Conservation (phyloP, 2,888 invertebrate genomes). For the Griposia aprilina region DNA sequence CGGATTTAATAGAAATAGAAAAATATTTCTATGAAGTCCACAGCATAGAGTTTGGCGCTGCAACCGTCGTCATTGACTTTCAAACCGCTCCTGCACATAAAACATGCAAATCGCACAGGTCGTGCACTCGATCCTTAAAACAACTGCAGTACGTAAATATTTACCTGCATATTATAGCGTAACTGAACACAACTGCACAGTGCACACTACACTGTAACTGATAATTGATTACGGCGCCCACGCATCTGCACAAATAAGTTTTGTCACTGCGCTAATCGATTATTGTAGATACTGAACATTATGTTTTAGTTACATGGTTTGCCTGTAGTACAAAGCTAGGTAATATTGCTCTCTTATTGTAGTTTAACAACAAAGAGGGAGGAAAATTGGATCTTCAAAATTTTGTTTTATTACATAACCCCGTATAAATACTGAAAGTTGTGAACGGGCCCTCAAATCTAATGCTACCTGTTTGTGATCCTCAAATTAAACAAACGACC, state of each 20-base stretch:
- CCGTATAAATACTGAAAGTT: too few species aligned
- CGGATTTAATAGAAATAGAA: neutral
- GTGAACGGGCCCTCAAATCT: too few species aligned
- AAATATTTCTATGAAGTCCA: neutral
- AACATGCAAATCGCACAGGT: neutral
- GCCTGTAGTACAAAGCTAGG: too few species aligned
- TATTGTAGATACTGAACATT: neutral
- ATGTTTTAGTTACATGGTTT: neutral
- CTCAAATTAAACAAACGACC: too few species aligned
- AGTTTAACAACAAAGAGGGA: neutral
- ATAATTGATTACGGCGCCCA: constrained; percentile 26
- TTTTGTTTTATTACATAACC: neutral
- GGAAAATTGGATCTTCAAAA: neutral
- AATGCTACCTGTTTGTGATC: too few species aligned
- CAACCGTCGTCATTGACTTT: neutral
- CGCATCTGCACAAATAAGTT: constrained; percentile 42
- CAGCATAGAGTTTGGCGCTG: too few species aligned
- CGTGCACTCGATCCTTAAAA: neutral
- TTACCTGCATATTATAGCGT: neutral
- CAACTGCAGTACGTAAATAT: neutral
- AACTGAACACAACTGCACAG: constrained; percentile 5
- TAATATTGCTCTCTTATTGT: too few species aligned
- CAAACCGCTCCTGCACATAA: neutral
- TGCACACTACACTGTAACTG: neutral
- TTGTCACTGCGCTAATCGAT: constrained; percentile 15